Conservation (phyloP, 2,797 vertebrate species). For the Anolis apletophallus region DNA sequence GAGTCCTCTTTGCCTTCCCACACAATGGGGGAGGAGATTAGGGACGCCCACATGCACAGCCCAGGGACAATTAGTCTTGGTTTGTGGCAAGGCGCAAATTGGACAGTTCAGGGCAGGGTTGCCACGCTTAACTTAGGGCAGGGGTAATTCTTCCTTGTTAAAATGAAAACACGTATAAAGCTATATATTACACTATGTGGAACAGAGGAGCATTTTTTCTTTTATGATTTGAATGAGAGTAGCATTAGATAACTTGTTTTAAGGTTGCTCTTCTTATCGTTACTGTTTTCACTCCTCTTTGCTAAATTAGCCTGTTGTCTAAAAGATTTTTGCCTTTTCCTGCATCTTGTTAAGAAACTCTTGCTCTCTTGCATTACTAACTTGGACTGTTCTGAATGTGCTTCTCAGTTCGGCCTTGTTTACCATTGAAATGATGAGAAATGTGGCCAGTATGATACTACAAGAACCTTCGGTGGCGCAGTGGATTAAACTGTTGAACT, state of each 20-base stretch:
- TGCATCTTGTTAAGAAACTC: not conserved
- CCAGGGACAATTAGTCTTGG: slow-evolving; percentile 40
- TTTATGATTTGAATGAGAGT: not conserved
- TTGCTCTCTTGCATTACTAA: not conserved
- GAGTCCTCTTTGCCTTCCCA: slow-evolving; percentile 43
- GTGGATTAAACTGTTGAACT: no score
- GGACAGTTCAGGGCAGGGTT: slow-evolving; percentile 31
- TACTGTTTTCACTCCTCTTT: not conserved
- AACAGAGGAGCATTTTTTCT: not conserved
- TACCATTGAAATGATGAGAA: not conserved
- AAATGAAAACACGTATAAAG: slow-evolving; percentile 12
- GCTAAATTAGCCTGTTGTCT: not conserved
- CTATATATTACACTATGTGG: not conserved
- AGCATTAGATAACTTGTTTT: not conserved
- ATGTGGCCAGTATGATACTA: not conserved
- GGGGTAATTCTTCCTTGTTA: not conserved
- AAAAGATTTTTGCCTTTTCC: not conserved
- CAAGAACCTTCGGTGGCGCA: no score
- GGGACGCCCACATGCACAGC: slow-evolving; percentile 36
- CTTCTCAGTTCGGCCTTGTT: not conserved
- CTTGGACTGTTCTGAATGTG: not conserved
- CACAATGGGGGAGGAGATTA: slow-evolving; percentile 24
- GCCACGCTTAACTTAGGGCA: not conserved
- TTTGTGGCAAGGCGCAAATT: slow-evolving; percentile 24
- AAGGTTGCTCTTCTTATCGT: not conserved